Percentiles rank a stretch among this genome's conserved stretches.
phyloP scores from a whole-genome alignment of 2,113 vertebrate genomes.

The Scolopax mira region DNA sequence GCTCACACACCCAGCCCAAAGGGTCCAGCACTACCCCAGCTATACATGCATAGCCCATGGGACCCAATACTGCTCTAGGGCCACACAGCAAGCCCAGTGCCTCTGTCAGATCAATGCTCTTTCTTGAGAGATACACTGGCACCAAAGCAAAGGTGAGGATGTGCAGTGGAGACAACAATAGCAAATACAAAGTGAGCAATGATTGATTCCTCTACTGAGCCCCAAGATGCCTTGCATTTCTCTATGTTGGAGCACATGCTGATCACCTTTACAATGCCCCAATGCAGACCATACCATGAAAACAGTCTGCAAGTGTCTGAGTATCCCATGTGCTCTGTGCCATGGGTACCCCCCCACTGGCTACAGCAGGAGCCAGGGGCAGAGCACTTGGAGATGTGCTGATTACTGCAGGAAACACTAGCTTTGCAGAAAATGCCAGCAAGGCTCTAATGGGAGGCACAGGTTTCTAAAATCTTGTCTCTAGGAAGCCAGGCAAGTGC shows the following conservation, averaged over 20 bases:
- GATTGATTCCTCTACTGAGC: not conserved
- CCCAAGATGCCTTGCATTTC: not conserved
- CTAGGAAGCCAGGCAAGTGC: not conserved
- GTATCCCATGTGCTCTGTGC: not conserved
- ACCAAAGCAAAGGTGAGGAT: not conserved
- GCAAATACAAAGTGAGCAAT: not conserved
- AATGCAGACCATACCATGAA: not conserved
- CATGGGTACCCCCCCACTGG: not conserved
- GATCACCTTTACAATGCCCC: not conserved
- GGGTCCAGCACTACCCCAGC: not conserved
- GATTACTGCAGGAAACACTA: not conserved
- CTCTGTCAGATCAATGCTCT: not conserved
- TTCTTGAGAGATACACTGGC: not conserved
- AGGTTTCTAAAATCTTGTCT: not conserved
- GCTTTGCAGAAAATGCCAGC: not conserved
- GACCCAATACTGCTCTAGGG: not conserved
- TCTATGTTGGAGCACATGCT: not conserved
- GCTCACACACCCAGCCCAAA: not conserved
- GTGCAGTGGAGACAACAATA: not conserved
- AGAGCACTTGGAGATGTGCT: not conserved
- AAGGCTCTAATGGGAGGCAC: not conserved
- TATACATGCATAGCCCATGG: not conserved
- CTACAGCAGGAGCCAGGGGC: not conserved
- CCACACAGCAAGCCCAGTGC: not conserved
- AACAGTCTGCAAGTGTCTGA: not conserved